Conservation (phyloP, 2,113 vertebrate species). For the human (Homo sapiens) region DNA sequence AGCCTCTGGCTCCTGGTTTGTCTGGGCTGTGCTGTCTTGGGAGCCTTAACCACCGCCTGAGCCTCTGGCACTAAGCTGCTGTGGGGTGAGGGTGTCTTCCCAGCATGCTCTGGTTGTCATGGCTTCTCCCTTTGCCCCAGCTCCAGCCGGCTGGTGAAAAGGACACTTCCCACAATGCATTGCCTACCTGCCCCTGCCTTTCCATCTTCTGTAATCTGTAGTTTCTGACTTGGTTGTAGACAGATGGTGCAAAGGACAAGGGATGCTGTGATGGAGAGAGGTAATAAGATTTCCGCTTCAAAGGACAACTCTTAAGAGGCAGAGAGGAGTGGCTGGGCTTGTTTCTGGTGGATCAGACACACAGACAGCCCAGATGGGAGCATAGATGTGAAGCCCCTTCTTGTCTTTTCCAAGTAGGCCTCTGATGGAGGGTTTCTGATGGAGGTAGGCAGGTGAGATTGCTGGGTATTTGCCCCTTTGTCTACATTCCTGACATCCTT, state of each 20-base stretch:
- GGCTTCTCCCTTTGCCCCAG: background rate
- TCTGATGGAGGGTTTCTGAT: background rate
- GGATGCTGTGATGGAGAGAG: background rate
- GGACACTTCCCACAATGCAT: background rate
- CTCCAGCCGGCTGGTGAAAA: background rate
- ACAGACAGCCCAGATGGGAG: background rate
- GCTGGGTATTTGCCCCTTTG: background rate
- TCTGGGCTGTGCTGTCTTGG: background rate
- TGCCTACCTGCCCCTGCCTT: background rate
- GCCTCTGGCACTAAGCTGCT: background rate
- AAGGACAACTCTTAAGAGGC: background rate
- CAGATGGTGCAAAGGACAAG: background rate
- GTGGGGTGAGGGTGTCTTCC: background rate
- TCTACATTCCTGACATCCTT: background rate
- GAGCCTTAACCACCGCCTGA: fast-evolving
- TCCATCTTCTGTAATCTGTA: background rate
- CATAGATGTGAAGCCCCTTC: background rate
- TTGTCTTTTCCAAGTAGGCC: background rate
- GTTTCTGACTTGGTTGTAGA: background rate
- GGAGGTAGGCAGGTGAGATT: background rate
- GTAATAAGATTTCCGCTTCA: background rate
- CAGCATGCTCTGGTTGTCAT: background rate
- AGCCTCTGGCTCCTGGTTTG: background rate
- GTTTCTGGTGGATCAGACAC: background rate
- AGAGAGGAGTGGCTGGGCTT: background rate